Evolutionary conservation across 1,140 invertebrate species (phyloP).

Genomic region (Drosophila burlai): DNA sequence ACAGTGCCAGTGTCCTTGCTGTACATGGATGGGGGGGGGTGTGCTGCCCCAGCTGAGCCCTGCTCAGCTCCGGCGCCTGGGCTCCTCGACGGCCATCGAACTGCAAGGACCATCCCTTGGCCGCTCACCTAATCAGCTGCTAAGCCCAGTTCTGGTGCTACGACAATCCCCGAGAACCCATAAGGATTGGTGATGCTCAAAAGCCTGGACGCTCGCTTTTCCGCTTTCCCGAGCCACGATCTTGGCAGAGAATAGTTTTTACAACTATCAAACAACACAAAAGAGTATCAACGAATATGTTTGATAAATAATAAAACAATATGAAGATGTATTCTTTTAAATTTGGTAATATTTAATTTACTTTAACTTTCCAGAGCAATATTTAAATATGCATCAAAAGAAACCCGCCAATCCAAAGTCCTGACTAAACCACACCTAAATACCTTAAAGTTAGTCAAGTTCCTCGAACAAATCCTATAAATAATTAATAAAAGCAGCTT

Average conservation of each 20-base stretch:
- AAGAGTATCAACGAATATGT: background rate
- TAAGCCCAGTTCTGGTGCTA: slow-evolving; percentile 30
- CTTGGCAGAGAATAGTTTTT: background rate
- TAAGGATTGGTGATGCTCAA: background rate
- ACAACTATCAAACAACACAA: background rate
- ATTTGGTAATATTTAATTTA: too few species aligned
- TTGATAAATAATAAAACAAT: too few species aligned
- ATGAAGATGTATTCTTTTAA: too few species aligned
- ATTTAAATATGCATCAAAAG: too few species aligned
- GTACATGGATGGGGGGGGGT: background rate
- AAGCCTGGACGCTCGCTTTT: background rate
- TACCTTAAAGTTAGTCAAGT: background rate
- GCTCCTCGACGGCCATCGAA: slow-evolving; percentile 20
- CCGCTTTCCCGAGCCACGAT: background rate
- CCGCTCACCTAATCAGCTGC: slow-evolving; percentile 54
- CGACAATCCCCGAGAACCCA: slow-evolving; percentile 3
- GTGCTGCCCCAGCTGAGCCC: slow-evolving; percentile 19
- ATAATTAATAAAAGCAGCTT: background rate
- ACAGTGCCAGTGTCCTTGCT: slow-evolving; percentile 38
- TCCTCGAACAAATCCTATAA: background rate
- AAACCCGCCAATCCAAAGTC: background rate
- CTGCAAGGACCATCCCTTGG: slow-evolving; percentile 3
- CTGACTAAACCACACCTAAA: background rate
- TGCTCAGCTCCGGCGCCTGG: slow-evolving; percentile 3
- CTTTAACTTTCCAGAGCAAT: too few species aligned